These are phyloP conservation scores for Catamblyrhynchus diadema DNA, from an alignment of 2,797 vertebrate species.

Conservation along the genomic window DNA sequence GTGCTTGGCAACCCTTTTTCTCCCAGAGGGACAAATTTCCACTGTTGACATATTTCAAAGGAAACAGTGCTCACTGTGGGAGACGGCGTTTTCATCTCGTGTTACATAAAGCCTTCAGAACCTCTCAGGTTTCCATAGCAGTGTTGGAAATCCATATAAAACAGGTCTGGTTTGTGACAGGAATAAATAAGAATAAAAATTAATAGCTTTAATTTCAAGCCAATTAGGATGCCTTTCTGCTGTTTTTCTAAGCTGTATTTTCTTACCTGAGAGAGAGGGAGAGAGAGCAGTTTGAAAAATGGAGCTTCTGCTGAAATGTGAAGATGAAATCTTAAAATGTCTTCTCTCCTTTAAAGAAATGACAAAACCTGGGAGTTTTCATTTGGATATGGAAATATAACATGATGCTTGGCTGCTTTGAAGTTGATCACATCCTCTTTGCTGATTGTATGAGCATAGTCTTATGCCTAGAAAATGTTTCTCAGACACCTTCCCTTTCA, in stretches of 20 bases:
- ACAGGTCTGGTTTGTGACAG: neutral
- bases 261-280: neutral
- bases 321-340: neutral
- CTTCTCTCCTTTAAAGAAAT: neutral
- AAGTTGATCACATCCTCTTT: neutral
- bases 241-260: neutral
- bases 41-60: neutral
- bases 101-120: slow-evolving; percentile 4
- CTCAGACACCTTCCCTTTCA: neutral
- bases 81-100: neutral
- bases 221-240: neutral
- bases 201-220: slow-evolving; percentile 51
- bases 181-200: slow-evolving; percentile 28
- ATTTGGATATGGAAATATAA: neutral
- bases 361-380: neutral
- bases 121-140: slow-evolving; percentile 43
- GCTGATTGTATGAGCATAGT: neutral
- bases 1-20: neutral
- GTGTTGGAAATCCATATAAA: neutral
- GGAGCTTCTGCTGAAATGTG: neutral
- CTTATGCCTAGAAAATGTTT: neutral
- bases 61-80: neutral
- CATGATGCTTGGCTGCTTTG: neutral
- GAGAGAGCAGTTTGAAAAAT: neutral
- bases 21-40: slow-evolving; percentile 4